phyloP scores from a whole-genome alignment of 2,888 invertebrate genomes.

The Hydriomena furcata region DNA sequence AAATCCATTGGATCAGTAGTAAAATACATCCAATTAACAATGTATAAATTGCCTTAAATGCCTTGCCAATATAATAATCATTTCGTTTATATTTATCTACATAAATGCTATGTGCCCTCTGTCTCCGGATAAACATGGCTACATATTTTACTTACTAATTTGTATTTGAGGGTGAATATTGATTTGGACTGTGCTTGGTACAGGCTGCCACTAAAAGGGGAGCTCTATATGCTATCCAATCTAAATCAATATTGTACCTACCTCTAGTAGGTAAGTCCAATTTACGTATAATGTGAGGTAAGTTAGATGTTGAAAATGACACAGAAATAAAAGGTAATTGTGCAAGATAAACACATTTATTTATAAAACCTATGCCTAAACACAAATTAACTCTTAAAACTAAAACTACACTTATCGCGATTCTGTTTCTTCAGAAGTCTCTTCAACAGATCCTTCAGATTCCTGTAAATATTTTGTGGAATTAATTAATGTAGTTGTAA shows the following conservation, averaged over 20 bases:
- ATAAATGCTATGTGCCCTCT: no score
- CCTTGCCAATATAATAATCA: no score
- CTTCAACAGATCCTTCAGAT: conserved; percentile 65
- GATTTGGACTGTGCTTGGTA: conserved; percentile 42
- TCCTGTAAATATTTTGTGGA: conserved; percentile 47
- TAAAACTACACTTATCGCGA: conserved; percentile 53
- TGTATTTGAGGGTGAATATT: conserved; percentile 42
- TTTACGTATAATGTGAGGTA: neutral
- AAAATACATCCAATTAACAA: no score
- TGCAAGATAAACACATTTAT: conserved; percentile 20
- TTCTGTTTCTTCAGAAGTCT: conserved; percentile 68
- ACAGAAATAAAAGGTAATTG: conserved; percentile 24
- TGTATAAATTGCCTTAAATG: no score
- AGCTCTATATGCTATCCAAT: neutral
- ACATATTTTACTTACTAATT: neutral
- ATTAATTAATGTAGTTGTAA: no score
- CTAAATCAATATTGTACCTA: neutral
- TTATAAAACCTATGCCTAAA: conserved; percentile 1
- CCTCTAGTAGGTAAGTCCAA: no score
- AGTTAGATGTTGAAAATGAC: neutral
- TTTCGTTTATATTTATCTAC: no score
- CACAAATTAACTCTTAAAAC: neutral
- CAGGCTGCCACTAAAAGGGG: conserved; percentile 38
- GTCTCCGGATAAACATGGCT: no score
- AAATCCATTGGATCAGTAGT: no score